A percentile compares a stretch with the other conserved stretches of the same genome.
These are phyloP conservation scores for Leptopilina syphax DNA, from an alignment of 2,888 invertebrate genomes.

Conservation along the genomic window DNA sequence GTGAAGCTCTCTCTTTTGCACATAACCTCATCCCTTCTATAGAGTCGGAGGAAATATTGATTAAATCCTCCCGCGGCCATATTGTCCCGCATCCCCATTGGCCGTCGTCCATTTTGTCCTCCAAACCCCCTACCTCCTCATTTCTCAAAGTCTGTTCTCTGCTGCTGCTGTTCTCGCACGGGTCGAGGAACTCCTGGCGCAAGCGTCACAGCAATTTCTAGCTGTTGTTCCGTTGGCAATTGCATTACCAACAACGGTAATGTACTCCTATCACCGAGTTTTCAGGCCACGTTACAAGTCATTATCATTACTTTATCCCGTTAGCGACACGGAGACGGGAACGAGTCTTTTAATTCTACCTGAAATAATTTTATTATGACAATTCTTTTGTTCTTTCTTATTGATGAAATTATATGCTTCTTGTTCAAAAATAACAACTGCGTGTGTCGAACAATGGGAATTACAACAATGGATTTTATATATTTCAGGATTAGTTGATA, in stretches of 20 bases:
- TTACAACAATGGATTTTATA: no score
- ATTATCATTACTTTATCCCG: conserved; percentile 7
- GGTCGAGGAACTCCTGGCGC: conserved; percentile 57
- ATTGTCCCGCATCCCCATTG: conserved; percentile 71
- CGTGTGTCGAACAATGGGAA: no score
- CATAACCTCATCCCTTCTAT: conserved; percentile 53
- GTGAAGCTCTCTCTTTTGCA: not conserved
- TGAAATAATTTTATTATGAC: not conserved
- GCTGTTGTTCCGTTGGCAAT: conserved; percentile 57
- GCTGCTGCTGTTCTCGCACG: conserved; percentile 49
- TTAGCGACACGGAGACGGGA: not conserved
- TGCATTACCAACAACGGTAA: conserved; percentile 59
- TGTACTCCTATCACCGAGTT: conserved; percentile 49
- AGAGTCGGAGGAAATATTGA: conserved; percentile 71
- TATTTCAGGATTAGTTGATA: no score
- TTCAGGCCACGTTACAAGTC: conserved; percentile 7
- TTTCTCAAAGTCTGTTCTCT: conserved; percentile 56
- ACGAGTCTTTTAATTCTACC: not conserved
- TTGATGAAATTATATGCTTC: not conserved
- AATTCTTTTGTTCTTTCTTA: conserved; percentile 1
- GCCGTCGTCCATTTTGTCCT: conserved; percentile 75
- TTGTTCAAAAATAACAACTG: no score
- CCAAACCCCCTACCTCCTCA: conserved; percentile 56
- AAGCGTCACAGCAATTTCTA: conserved; percentile 69
- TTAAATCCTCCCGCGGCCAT: conserved; percentile 76